Evolutionary conservation across 2,888 invertebrate genomes (phyloP), one percentile per base, ranked within the genome.

Genomic region (Trilocha varians): DNA sequence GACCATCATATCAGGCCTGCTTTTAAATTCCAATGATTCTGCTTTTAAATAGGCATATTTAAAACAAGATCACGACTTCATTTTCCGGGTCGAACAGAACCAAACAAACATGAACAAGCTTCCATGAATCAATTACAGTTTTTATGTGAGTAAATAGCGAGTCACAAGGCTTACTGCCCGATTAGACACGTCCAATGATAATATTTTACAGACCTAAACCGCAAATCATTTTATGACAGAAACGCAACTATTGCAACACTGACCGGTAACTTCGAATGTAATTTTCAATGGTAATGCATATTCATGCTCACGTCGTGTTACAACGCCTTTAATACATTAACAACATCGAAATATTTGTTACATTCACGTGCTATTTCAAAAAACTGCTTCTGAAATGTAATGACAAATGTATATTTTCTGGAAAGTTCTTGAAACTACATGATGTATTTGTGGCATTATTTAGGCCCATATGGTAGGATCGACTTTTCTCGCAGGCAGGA

Each of bases 81-180:
- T 17, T 17, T n/a, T 16, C 18, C 13, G 3, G 11, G 9, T 13
- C 34, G 14, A 34, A 32, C 13, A 13, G 34, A 69, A 62, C 59
- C 59, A 63, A 71, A 67, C 65, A 65, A 71, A 72, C 62, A 61
- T 52, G 62, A 66, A 64, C 66, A 70, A 67, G 62, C 73, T 78
- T 79, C 80, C 80, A 77, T 65, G 59, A 68, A 67, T 64, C 78
- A 78, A 78, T 80, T 80, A 78, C 55, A 63, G 72, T 83, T 65
- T 78, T 73, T 72, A 62, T 66, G 55, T 51, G 49, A 55, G 60
- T 48, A 44, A 64, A 63, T 68, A 70, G 68, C 61, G 49, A 57
- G 44, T 52, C 55, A 59, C 77, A 74, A 78, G 77, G 78, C 69
- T 70, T 75, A 63, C 64, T 73, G 69, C 62, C 66, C 73, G 70